Base-by-base conservation (phyloP, 2,797 vertebrate genomes). In the Neosilurus hyrtlii region DNA sequence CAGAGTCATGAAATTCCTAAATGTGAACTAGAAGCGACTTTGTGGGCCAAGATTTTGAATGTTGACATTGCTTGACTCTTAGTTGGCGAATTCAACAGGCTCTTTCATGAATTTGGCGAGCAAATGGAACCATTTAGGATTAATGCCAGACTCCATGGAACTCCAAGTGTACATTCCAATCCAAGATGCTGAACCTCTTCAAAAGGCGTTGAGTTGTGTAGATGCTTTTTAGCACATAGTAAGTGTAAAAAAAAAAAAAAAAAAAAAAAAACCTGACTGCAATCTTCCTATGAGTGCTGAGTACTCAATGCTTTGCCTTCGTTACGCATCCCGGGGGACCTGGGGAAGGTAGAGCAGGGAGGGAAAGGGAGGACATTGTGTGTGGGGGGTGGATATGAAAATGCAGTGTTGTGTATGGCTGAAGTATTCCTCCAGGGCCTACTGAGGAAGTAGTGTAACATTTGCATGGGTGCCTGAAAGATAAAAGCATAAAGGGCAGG, bases 401-500 rank as follows among this genome's bases (percentile, higher is more conserved):
- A 63, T n/a, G 14, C 18, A 78, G 70, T 61, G 20, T 51, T 73
- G 72, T 70, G 73, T 65, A 70, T 49, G 26, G 56, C 51, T 78
- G 62, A 43, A 62, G 66, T 20, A 15, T 76, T 30, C 75, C 85
- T 78, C 49, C 49, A 4, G 88, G 88, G 71, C 37, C 72, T 62
- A 3, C 82, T 63, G 74, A 87, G 86, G 83, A 88, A 86, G 81
- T 85, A 59, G 76, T 54, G 30, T 16, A 59, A 59, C 78, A 87
- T 88, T 89, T 89, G 76, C 86, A 88, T 86, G 72, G 84, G 81
- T 87, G 73, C 76, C 63, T 62, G 24, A 49, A 85, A 89, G 87
- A 87, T 89, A 81, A 89, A 90, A 90, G 86, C 73, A 35, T 22
- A 59, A 66, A 76, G 70, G 54, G 61, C 67, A 85, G 83, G 75